A percentile compares a stretch with the other conserved stretches of the same genome.
Evolutionary conservation across 2,797 vertebrate genomes (phyloP).

Genomic region (Myiotriccus ornatus): DNA sequence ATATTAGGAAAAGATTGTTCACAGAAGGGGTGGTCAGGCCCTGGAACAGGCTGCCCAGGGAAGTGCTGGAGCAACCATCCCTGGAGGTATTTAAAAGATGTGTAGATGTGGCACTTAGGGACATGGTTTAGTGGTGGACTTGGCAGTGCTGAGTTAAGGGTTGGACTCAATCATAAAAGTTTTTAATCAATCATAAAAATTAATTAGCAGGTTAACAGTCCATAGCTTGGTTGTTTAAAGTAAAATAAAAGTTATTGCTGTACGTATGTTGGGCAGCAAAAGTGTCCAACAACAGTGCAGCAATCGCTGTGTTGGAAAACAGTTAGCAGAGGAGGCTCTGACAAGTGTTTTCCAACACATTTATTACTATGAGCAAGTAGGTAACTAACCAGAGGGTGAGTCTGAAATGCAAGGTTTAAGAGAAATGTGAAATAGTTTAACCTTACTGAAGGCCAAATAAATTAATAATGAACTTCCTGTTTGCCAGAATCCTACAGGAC

Average conservation of each 20-base stretch:
- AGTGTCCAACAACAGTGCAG: neutral
- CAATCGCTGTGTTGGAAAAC: neutral
- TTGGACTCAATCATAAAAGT: neutral
- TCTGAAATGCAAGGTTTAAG: neutral
- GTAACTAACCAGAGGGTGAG: neutral
- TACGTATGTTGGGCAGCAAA: neutral
- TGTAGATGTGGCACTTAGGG: neutral
- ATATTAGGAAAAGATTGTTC: neutral
- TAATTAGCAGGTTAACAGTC: neutral
- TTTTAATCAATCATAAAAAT: constrained; percentile 15
- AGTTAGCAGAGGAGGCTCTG: neutral
- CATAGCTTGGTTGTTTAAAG: neutral
- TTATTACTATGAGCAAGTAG: neutral
- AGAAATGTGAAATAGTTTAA: neutral
- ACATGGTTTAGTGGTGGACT: neutral
- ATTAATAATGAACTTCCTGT: neutral
- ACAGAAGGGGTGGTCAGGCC: neutral
- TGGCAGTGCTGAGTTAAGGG: neutral
- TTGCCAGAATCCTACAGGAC: neutral
- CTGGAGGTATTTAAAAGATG: neutral
- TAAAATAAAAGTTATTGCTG: neutral
- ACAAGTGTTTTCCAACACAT: neutral
- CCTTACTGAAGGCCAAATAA: neutral
- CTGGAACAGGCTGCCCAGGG: neutral
- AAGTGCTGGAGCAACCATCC: neutral